Evolutionary conservation across 2,797 vertebrate species (phyloP).

Genomic region (Delichon dasypus): DNA sequence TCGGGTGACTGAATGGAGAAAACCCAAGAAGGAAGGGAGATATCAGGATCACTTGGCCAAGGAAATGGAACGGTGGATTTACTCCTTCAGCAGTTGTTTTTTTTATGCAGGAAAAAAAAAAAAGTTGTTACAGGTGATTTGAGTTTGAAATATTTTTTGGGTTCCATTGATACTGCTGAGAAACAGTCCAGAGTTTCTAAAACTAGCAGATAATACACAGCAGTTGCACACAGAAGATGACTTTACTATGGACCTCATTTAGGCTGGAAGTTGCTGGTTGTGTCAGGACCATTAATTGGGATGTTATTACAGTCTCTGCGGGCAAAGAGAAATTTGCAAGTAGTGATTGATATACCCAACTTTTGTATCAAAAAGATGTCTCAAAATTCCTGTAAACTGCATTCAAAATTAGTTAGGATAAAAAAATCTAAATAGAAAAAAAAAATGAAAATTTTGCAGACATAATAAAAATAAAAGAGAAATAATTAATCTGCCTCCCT

Average conservation of each 20-base stretch:
- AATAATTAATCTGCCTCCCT: not conserved
- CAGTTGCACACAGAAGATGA: not conserved
- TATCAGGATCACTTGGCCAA: not conserved
- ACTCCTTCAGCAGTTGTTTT: not conserved
- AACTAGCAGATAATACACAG: not conserved
- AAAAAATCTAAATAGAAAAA: not conserved
- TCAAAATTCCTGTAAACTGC: not conserved
- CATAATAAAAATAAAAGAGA: not conserved
- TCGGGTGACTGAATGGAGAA: not conserved
- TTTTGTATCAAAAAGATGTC: not conserved
- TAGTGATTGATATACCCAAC: not conserved
- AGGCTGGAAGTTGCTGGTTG: not conserved
- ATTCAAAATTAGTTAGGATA: not conserved
- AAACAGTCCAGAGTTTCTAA: not conserved
- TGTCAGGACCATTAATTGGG: not conserved
- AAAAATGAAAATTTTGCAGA: not conserved
- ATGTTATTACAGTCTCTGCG: not conserved
- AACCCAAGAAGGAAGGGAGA: not conserved
- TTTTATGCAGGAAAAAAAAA: not conserved
- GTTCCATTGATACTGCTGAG: not conserved
- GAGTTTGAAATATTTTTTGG: not conserved
- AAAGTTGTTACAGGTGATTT: not conserved
- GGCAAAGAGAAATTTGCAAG: not conserved
- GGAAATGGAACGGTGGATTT: not conserved
- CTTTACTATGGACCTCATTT: not conserved